A percentile compares a stretch with the other conserved stretches of the same genome.
Evolutionary conservation across 2,888 invertebrate species (phyloP).

Genomic region (Drosophila nr. perissopoda): DNA sequence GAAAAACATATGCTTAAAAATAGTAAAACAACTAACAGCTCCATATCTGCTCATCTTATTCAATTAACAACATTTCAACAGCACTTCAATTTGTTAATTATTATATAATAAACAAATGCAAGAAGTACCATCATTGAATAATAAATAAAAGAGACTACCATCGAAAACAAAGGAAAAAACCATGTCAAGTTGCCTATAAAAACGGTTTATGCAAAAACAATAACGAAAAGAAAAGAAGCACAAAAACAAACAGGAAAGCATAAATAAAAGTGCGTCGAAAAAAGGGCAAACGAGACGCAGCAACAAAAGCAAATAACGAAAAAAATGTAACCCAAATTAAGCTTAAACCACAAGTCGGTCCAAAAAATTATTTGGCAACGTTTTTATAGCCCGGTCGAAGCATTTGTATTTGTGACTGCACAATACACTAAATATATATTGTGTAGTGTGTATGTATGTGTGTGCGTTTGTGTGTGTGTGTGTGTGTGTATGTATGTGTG

Average conservation of each 20-base stretch:
- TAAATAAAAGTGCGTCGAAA: conserved; percentile 74
- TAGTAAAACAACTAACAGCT: conserved; percentile 2
- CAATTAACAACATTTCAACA: conserved; percentile 61
- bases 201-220: conserved; percentile 52
- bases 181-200: conserved; percentile 70
- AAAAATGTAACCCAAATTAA: conserved; percentile 75
- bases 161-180: conserved; percentile 40
- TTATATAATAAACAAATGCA: conserved; percentile 67
- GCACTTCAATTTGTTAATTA: conserved; percentile 52
- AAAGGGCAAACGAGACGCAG: conserved; percentile 59
- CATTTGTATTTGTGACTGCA: conserved; percentile 61
- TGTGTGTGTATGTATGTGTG: conserved; percentile 15
- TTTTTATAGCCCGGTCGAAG: conserved; percentile 67
- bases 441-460: background rate
- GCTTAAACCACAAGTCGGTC: conserved; percentile 57
- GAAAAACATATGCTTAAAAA: conserved; percentile 2
- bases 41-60: conserved; percentile 36
- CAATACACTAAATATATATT: conserved; percentile 36
- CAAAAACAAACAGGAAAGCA: conserved; percentile 64
- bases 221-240: conserved; percentile 38
- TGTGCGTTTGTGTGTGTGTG: conserved; percentile 2
- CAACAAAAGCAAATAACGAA: conserved; percentile 31
- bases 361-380: conserved; percentile 75
- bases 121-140: conserved; percentile 59
- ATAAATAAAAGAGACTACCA: conserved; percentile 52